These are phyloP conservation scores for Pipa parva DNA, from an alignment of 2,113 vertebrate genomes.

Conservation along the genomic window DNA sequence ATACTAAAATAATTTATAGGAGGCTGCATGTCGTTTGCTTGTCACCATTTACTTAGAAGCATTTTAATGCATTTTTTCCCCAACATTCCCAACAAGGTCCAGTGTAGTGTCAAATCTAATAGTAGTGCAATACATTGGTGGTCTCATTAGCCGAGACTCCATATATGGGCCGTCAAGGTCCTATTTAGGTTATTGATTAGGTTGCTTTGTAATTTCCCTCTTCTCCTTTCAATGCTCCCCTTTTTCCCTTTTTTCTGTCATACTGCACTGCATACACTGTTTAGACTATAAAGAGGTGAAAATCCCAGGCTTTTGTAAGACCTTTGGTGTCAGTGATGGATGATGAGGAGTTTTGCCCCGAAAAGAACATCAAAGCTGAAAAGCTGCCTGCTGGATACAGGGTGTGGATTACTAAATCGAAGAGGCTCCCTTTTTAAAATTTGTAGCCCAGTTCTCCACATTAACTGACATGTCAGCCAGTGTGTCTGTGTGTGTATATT, in stretches of 20 bases:
- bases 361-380: slow-evolving; percentile 62
- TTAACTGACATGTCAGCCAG: slow-evolving; percentile 66
- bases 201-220: neutral
- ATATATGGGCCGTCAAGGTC: neutral
- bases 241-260: slow-evolving; percentile 20
- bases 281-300: slow-evolving; percentile 56
- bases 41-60: too few species aligned
- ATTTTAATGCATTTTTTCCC: too few species aligned
- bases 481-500: slow-evolving; percentile 48
- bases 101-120: too few species aligned
- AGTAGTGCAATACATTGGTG: neutral
- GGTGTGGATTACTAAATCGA: slow-evolving; percentile 47
- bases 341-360: slow-evolving; percentile 61
- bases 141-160: too few species aligned
- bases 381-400: slow-evolving; percentile 44
- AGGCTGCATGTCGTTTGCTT: too few species aligned
- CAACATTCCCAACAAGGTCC: too few species aligned
- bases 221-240: slow-evolving; percentile 8
- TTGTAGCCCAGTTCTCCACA: slow-evolving; percentile 56
- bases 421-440: slow-evolving; percentile 47
- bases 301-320: slow-evolving; percentile 55
- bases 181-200: slow-evolving; percentile 12
- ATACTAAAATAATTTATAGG: too few species aligned
- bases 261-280: slow-evolving; percentile 45
- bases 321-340: slow-evolving; percentile 70